Evolutionary conservation across 1,140 invertebrate species (phyloP).

Genomic region (Lordiphosa mommai): DNA sequence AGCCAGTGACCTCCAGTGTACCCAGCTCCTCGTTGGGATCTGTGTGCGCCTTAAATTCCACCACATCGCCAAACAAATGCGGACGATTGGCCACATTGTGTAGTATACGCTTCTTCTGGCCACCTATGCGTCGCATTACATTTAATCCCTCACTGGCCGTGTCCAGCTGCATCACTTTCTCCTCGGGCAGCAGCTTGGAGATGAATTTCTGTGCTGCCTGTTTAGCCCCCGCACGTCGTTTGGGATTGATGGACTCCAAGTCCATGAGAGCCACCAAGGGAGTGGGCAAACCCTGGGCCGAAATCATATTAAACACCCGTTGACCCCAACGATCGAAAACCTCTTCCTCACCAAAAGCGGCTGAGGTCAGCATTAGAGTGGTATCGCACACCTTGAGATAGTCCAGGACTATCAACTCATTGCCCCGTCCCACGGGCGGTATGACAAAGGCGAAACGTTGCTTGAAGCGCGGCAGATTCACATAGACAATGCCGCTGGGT

Average conservation of each 20-base stretch:
- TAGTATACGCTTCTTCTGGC: slow-evolving; percentile 88
- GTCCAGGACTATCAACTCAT: slow-evolving; percentile 90
- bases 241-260: slow-evolving; percentile 85
- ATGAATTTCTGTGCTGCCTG: slow-evolving; percentile 88
- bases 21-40: slow-evolving; percentile 82
- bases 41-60: slow-evolving; percentile 84
- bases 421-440: slow-evolving; percentile 83
- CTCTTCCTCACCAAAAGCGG: slow-evolving; percentile 80
- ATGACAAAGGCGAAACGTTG: slow-evolving; percentile 90
- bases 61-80: slow-evolving; percentile 89
- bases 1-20: slow-evolving; percentile 91
- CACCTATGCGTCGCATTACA: slow-evolving; percentile 88
- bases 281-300: slow-evolving; percentile 92
- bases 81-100: slow-evolving; percentile 88
- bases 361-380: slow-evolving; percentile 87
- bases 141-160: slow-evolving; percentile 88
- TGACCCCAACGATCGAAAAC: slow-evolving; percentile 89
- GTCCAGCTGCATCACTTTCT: slow-evolving; percentile 90
- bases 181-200: slow-evolving; percentile 89
- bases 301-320: slow-evolving; percentile 85
- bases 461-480: slow-evolving; percentile 90
- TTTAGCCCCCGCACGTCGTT: slow-evolving; percentile 88
- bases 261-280: slow-evolving; percentile 89
- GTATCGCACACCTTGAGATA: slow-evolving; percentile 91
- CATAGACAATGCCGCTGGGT: slow-evolving; percentile 84